phyloP scores from a whole-genome alignment of 2,797 vertebrate genomes.

The Coccyzus lansbergi region DNA sequence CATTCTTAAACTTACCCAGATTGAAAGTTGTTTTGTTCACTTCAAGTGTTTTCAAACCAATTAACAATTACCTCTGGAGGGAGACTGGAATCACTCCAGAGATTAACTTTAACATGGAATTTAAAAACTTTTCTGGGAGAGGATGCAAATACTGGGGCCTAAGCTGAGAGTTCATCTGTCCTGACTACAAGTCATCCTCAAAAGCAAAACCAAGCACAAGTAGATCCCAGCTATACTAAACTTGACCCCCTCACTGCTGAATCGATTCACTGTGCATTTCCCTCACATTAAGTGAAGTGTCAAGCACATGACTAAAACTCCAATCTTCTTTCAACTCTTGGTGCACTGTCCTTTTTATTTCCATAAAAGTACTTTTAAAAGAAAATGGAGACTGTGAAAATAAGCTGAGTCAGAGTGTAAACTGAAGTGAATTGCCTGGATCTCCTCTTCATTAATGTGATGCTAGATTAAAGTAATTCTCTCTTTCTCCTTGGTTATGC shows the following conservation, averaged over 20 bases:
- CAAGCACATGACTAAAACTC: background rate
- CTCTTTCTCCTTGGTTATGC: conserved; percentile 35
- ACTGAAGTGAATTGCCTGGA: conserved; percentile 22
- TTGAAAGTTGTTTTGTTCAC: background rate
- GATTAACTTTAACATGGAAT: background rate
- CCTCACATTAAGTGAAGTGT: background rate
- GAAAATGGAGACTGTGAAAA: conserved; percentile 50
- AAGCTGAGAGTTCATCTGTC: background rate
- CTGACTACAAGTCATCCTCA: background rate
- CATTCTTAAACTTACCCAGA: background rate
- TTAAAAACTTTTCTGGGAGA: background rate
- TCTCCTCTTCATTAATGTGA: conserved; percentile 54
- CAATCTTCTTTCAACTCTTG: background rate
- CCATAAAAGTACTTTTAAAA: conserved; percentile 6
- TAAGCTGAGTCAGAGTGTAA: conserved; percentile 13
- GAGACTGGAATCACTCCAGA: background rate
- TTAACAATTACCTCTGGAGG: background rate
- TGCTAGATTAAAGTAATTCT: conserved; percentile 63
- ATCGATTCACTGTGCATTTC: background rate
- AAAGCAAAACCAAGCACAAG: background rate
- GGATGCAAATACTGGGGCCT: background rate
- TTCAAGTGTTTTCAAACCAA: background rate
- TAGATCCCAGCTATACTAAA: background rate
- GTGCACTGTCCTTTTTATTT: background rate
- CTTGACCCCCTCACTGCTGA: background rate